phyloP scores from a whole-genome alignment of 2,797 vertebrate species.

The Ptychobarbus kaznakovi region DNA sequence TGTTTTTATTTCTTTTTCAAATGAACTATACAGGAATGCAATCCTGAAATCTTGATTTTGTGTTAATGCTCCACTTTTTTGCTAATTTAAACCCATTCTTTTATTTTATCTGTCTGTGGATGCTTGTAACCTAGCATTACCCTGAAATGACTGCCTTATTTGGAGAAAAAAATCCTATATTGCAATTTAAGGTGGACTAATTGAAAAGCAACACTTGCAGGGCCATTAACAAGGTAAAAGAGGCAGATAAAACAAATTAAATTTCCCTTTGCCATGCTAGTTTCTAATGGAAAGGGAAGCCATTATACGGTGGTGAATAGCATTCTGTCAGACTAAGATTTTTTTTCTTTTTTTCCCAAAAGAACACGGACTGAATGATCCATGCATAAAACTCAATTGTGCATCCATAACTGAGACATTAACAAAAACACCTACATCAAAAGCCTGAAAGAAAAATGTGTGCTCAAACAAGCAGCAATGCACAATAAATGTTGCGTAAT shows the following conservation, averaged over 20 bases:
- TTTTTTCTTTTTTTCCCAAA: not conserved
- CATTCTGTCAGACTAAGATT: conserved; percentile 27
- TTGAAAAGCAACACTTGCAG: conserved; percentile 65
- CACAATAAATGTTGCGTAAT: not conserved
- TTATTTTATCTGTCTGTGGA: conserved; percentile 61
- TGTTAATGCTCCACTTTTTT: conserved; percentile 39
- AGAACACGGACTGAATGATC: not conserved
- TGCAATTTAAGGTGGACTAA: conserved; percentile 67
- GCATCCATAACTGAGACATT: not conserved
- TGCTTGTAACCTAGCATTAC: conserved; percentile 63
- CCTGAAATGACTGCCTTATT: conserved; percentile 59
- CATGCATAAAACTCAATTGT: conserved; percentile 19
- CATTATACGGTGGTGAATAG: conserved; percentile 55
- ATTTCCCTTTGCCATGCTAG: conserved; percentile 54
- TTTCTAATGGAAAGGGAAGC: conserved; percentile 63
- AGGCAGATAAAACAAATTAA: conserved; percentile 64
- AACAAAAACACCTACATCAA: not conserved
- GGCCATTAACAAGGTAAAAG: conserved; percentile 58
- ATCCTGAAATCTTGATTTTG: conserved; percentile 1
- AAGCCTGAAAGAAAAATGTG: not conserved
- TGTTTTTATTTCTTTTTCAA: not conserved
- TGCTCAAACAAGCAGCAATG: not conserved
- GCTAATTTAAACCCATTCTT: conserved; percentile 54
- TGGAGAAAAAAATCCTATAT: conserved; percentile 56
- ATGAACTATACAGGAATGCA: not conserved